Base-by-base conservation (phyloP, 1,140 invertebrate species). In the Bombus impatiens region DNA sequence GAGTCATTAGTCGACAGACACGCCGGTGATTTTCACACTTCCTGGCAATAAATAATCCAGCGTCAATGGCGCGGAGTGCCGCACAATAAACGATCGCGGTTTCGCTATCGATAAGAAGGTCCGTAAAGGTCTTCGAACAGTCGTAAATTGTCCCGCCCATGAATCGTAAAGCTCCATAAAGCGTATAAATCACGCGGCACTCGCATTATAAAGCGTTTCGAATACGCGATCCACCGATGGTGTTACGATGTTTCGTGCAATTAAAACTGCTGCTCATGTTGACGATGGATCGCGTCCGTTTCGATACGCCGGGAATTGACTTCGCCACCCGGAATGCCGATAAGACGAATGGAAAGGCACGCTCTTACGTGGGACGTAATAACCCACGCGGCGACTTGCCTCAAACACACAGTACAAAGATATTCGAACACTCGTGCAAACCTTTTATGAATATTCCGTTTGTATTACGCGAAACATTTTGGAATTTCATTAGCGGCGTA, bases 21-120 rank as follows among this genome's bases (percentile, higher is more conserved):
- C 35, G 44, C 67, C 40, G n/a, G 28, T 59, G 67, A 84, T 79
- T 84, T 78, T 84, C 82, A 71, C 82, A 47, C 75, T 84, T 84
- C 44, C 44, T 70, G 32, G 37, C 76, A 62, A 62, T 87, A 82
- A 88, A 88, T 85, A 82, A 87, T 44, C 76, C 57, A 10, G n/a
- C 22, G 22, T 18, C 79, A 37, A 35, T 71, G 15, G 4, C 53
- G 67, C 15, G 32, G 4, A 6, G 42, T 18, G n/a, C 8, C 3
- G 28, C 8, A 53, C 28, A 18, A 32, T 32, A 32, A 74, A 74
- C 71, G 75, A 76, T 79, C 65, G 65, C 13, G 77, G 68, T 67
- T 32, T 62, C 71, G 65, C 8, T 68, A 81, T 88, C 86, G 77
- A 89, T 81, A 65, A 72, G 75, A n/a, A 67, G 53, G 44, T 57